Evolutionary conservation across 2,888 invertebrate species (phyloP).

Genomic region (Doris montereyensis): DNA sequence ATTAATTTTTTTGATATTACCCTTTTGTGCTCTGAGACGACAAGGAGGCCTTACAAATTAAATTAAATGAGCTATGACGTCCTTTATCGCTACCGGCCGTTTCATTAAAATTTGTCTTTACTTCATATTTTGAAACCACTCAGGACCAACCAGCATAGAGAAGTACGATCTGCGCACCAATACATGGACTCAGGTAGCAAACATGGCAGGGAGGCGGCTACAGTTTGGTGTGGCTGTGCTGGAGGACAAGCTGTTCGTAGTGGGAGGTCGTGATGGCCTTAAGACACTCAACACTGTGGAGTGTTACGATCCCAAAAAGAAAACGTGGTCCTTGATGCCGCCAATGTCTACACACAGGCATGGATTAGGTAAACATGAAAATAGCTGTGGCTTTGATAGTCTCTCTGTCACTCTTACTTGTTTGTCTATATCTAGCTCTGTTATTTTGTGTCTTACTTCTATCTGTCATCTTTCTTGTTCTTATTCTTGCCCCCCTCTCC

Average conservation of each 20-base stretch:
- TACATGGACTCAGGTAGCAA: constrained; percentile 83
- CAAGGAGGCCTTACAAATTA: no score
- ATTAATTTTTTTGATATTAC: no score
- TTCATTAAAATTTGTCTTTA: no score
- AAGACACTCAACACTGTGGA: constrained; percentile 81
- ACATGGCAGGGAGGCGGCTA: constrained; percentile 85
- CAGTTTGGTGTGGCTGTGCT: constrained; percentile 92
- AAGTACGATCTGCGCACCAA: constrained; percentile 88
- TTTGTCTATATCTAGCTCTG: no score
- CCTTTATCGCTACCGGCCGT: no score
- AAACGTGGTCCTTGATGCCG: constrained; percentile 84
- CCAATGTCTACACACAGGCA: constrained; percentile 91
- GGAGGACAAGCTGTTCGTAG: constrained; percentile 83
- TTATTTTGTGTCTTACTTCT: no score
- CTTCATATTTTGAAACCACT: no score
- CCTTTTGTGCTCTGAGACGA: no score
- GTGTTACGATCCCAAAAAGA: constrained; percentile 75
- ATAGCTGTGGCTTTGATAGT: constrained; percentile 11
- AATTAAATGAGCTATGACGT: no score
- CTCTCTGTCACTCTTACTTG: no score
- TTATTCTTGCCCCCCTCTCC: no score
- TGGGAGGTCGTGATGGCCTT: constrained; percentile 92
- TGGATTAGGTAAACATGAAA: constrained; percentile 74
- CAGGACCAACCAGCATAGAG: constrained; percentile 92
- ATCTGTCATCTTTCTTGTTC: no score